Evolutionary conservation across 1,140 invertebrate species (phyloP), one percentile per base, ranked within the genome.

Genomic region (Lutraria rhynchaena): DNA sequence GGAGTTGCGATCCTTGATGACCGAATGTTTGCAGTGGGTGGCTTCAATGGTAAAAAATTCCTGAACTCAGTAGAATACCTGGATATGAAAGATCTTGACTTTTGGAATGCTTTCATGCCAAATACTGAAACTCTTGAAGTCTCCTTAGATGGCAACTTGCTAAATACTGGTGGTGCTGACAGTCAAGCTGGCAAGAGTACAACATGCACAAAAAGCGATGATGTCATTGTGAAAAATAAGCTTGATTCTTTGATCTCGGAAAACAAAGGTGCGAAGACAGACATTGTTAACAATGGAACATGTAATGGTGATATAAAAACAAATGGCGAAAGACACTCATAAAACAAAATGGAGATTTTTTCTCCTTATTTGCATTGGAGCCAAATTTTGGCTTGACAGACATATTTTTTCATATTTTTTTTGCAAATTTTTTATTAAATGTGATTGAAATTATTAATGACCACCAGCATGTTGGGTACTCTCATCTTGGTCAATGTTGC

Each of bases 21-120:
- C 0, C 87, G 95, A 13, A 92, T 96, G 22, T 96, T 95, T 88
- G 92, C 92, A 33, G 95, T 98, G 73, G 98, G 97, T 27, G 97
- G 98, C 11, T 98, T 98, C 92, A 97, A 98, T 74, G 88, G 90
- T 24, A 95, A 95, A 76, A 96, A 95, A 77, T 97, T 97, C 93
- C 92, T 97, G 27, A 95, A 96, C 86, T 96, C 95, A 24, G 95
- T 97, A 60, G 96, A 97, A 93, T 96, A 86, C 65, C 70, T 91
- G 70, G 82, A 87, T 22, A 22, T 75, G 22, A 83, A 82, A 17
- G 65, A 44, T 9, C 58, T 70, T 31, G 88, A 91, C 63, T 90
- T 61, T 29, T 81, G 78, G 78, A 27, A 60, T 27, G 65, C n/a
- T n/a, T 27, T 60, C 17, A 53, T 70, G 51, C 76, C 63, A 4